A percentile compares a stretch with the other conserved stretches of the same genome.
Evolutionary conservation across 2,888 invertebrate genomes (phyloP).

Genomic region (Germaria angustata): DNA sequence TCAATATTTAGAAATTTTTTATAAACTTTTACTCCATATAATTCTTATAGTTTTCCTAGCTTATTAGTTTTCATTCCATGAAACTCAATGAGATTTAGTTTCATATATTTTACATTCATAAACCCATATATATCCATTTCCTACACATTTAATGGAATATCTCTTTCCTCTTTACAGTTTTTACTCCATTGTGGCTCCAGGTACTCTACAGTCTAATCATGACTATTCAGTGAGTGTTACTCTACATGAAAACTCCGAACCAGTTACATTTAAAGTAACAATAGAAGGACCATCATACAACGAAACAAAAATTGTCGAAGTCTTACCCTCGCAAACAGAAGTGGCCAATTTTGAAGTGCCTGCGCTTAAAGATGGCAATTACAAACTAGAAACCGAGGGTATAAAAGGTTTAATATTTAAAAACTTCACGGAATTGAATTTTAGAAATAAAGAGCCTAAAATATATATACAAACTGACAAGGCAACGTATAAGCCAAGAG

Average conservation of each 20-base stretch:
- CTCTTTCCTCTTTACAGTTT: slow-evolving; percentile 67
- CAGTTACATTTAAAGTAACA: slow-evolving; percentile 84
- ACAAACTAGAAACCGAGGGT: slow-evolving; percentile 80
- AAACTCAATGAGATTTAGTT: too few relatives aligned
- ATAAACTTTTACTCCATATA: too few relatives aligned
- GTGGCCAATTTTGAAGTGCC: slow-evolving; percentile 86
- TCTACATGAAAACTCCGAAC: slow-evolving; percentile 77
- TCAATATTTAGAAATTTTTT: too few relatives aligned
- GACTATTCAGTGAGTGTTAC: slow-evolving; percentile 91
- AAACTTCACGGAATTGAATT: slow-evolving; percentile 85
- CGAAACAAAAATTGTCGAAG: slow-evolving; percentile 85
- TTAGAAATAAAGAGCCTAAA: slow-evolving; percentile 85
- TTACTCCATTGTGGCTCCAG: slow-evolving; percentile 90
- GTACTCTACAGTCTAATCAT: slow-evolving; percentile 89
- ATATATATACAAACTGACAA: slow-evolving; percentile 94
- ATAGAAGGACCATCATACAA: slow-evolving; percentile 87
- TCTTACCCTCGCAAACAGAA: slow-evolving; percentile 86
- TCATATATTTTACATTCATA: too few relatives aligned
- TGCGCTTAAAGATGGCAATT: slow-evolving; percentile 63
- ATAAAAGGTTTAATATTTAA: slow-evolving; percentile 86
- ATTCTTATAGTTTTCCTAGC: too few relatives aligned
- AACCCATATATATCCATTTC: too few relatives aligned
- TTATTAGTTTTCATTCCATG: too few relatives aligned
- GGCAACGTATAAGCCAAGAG: slow-evolving; percentile 92
- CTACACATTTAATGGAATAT: too few relatives aligned